Evolutionary conservation across 2,888 invertebrate species (phyloP), one percentile per base, ranked within the genome.

Genomic region (Belgica antarctica): DNA sequence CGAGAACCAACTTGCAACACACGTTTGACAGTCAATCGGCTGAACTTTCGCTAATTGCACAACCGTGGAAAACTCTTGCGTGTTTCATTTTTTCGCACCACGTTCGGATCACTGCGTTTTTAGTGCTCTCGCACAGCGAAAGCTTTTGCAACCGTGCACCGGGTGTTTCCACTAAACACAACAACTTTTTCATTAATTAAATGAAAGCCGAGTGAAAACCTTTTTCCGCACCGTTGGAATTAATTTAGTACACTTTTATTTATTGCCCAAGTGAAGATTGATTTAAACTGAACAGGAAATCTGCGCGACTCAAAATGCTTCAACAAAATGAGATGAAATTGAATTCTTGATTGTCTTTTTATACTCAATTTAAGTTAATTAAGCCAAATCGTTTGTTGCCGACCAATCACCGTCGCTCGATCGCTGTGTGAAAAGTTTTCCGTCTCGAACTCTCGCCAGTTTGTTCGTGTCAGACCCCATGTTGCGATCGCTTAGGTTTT

Each of bases 341-440:
- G 59, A 27, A 36, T 34, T 59, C 34, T 70, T 70, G 59, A 70
- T 70, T 70, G 70, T 41, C 41, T 70, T 61, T 70, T 70, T 70
- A 70, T 70, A 70, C 41, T 15, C 70, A 70, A 70, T 70, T 70
- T 70, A 70, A 7, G 7, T 62, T 63, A 70, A 70, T 62, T 70
- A 70, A 70, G 47, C 47, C 15, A 70, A 62, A 70, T 61, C 61
- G 24, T 34, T 52, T 36, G 22, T 2, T 34, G n/a, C 15, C 36
- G 17, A 62, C 70, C 70, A 70, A 70, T 62, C 34, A 12, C 1
- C 24, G 10, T 27, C 12, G 1, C 7, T 22, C 28, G 46, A 25
- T 27, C 47, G 25, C 15, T 31, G 41, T 47, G 46, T 66, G 47
- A 24, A 12, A 24, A 47, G 10, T 19, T 65, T 36, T 46, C 19